Base-by-base conservation (phyloP, 2,888 invertebrate genomes). In the Cephus nigrinus region DNA sequence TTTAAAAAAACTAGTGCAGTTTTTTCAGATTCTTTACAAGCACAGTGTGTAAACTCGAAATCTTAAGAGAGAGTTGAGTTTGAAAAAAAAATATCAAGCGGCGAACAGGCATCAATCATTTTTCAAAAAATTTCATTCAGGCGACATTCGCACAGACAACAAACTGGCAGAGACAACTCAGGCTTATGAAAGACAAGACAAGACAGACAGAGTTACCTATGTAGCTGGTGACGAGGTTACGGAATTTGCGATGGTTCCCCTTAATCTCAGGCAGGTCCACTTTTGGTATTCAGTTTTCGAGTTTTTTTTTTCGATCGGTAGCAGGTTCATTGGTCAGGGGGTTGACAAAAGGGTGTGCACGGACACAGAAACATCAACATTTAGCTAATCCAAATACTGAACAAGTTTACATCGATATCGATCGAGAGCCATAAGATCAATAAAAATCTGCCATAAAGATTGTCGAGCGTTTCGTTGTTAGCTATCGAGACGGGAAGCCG, bases 231-330 rank as follows among this genome's bases (percentile, higher is more conserved):
- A 99, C 99, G 95, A 99, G 96, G 93, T 98, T 98, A 94, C 99
- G 96, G 97, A 99, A 99, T 95, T 98, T 98, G 95, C 97, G 97
- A 94, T 98, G 98, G 93, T 98, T 98, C 93, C 98, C 98, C 94
- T 98, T 98, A 94, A 98, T 97, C 95, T 98, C 98, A 93, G 98
- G 98, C 93, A 98, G 96, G 95, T 98, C 98, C 97, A 98, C 98
- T 98, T 89, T 89, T 87, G 84, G 89, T 88, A 85, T 88, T 89
- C 86, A 84, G 87, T 86, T 88, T 87, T 88, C 86, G 82, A 88
- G 86, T 88, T 85, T 55, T 36, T 35, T 33, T 36, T 36, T 86
- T 89, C 87, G 87, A 86, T 88, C 85, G 84, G 83, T 86, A 85
- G 83, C 81, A 83, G 85, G 83, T 87, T 55, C 55, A 55, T 90